Percentiles rank a stretch among this genome's conserved stretches.
phyloP scores from a whole-genome alignment of 2,113 vertebrate genomes.

The Sturnira hondurensis region DNA sequence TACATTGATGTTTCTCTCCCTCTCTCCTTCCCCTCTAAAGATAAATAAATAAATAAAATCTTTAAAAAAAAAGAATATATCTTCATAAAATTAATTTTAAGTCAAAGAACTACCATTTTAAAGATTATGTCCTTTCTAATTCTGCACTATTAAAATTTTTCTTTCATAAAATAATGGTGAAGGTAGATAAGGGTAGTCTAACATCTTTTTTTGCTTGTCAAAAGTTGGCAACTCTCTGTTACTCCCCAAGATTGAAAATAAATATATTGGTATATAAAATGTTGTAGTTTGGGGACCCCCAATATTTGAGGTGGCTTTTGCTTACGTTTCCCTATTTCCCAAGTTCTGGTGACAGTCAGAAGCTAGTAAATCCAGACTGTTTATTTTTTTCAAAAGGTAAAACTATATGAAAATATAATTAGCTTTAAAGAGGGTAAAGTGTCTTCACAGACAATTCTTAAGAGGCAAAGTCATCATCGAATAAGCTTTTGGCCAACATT shows the following conservation, averaged over 20 bases:
- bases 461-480: background rate
- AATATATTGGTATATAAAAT: background rate
- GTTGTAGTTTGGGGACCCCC: background rate
- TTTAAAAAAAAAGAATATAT: background rate
- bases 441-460: background rate
- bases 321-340: background rate
- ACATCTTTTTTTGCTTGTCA: background rate
- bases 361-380: background rate
- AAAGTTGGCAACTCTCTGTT: background rate
- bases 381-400: background rate
- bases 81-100: background rate
- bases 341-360: background rate
- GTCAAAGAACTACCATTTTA: background rate
- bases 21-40: too few relatives aligned
- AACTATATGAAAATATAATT: background rate
- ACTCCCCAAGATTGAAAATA: background rate
- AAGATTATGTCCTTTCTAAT: background rate
- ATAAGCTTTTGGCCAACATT: background rate
- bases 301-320: background rate
- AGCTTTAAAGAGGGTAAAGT: background rate
- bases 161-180: slow-evolving; percentile 3
- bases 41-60: too few relatives aligned
- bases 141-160: background rate
- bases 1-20: too few relatives aligned
- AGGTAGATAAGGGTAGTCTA: background rate